These are phyloP conservation scores for Laticauda colubrina DNA, from an alignment of 2,113 vertebrate genomes.

Conservation along the genomic window DNA sequence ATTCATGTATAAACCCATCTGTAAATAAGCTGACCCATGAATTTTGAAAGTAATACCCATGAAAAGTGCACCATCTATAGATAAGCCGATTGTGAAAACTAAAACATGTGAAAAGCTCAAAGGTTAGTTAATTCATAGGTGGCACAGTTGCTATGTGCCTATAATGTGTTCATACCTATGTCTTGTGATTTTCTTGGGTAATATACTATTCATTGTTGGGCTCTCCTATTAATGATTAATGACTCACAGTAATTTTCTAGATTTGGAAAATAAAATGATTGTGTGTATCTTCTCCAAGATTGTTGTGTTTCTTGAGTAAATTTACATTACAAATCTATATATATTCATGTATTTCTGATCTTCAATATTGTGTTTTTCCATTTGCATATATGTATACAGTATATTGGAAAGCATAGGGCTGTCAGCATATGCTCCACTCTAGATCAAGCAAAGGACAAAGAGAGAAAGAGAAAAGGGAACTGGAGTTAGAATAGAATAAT, in stretches of 20 bases:
- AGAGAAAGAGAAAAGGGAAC: not conserved
- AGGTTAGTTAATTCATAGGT: not conserved
- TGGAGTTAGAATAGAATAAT: not conserved
- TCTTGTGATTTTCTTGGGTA: not conserved
- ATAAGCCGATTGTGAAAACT: not conserved
- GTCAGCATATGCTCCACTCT: not conserved
- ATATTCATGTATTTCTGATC: not conserved
- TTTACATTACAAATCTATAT: not conserved
- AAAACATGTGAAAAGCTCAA: not conserved
- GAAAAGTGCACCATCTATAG: not conserved
- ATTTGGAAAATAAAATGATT: not conserved
- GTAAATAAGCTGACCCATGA: not conserved
- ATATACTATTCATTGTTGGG: not conserved
- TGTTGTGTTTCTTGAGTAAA: not conserved
- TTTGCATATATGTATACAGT: not conserved
- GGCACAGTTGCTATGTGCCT: not conserved
- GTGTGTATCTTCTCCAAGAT: not conserved
- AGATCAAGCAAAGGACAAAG: not conserved
- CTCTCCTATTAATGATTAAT: not conserved
- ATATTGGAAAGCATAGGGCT: not conserved
- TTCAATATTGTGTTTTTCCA: not conserved
- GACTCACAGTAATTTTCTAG: not conserved
- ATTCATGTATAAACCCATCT: not conserved
- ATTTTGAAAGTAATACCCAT: not conserved
- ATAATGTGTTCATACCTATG: not conserved